A percentile compares a stretch with the other conserved stretches of the same genome.
Evolutionary conservation across 2,797 vertebrate genomes (phyloP).

Genomic region (Phrynocephalus forsythii): DNA sequence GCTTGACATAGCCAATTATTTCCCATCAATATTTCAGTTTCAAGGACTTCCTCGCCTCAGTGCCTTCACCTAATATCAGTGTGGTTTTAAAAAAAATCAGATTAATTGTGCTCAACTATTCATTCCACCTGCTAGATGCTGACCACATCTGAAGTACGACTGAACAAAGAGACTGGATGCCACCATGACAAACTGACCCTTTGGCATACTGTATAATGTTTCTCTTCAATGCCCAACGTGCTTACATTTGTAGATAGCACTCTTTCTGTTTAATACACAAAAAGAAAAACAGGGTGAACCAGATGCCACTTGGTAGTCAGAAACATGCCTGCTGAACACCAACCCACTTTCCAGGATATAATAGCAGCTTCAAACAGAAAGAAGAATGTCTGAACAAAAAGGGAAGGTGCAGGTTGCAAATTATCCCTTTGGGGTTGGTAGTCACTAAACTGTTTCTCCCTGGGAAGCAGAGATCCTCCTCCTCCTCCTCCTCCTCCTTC

Average conservation of each 20-base stretch:
- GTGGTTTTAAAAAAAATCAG: neutral
- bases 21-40: neutral
- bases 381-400: slow-evolving; percentile 14
- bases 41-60: neutral
- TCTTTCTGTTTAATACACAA: slow-evolving; percentile 42
- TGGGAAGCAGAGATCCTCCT: slow-evolving; percentile 25
- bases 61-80: neutral
- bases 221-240: neutral
- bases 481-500: neutral
- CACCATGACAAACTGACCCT: slow-evolving; percentile 12
- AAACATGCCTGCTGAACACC: slow-evolving; percentile 16
- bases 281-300: slow-evolving; percentile 18
- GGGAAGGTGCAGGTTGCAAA: slow-evolving; percentile 13
- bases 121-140: neutral
- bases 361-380: slow-evolving; percentile 43
- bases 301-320: neutral
- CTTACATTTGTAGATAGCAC: neutral
- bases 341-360: slow-evolving; percentile 52
- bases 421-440: neutral
- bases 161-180: neutral
- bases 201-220: neutral
- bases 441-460: slow-evolving; percentile 27
- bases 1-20: neutral
- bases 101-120: slow-evolving; percentile 20
- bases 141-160: slow-evolving; percentile 1